Evolutionary conservation across 2,888 invertebrate species (phyloP).

Genomic region (Dorcus hopei): DNA sequence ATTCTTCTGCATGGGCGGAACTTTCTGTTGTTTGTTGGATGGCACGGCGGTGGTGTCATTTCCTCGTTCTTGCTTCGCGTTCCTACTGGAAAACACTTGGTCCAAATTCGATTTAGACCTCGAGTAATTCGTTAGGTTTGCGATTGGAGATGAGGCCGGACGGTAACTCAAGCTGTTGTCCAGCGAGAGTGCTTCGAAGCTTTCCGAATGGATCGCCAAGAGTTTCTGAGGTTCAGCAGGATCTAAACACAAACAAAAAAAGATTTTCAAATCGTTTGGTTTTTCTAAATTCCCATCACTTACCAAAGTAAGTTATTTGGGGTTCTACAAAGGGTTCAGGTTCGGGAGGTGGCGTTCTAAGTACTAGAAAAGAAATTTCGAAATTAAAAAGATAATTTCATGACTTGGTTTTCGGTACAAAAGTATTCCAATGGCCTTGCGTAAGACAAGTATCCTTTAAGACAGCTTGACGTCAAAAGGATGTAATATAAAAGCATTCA

Average conservation of each 20-base stretch:
- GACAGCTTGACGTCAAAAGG: not conserved
- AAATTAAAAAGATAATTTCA: no score
- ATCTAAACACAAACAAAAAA: slow-evolving; percentile 40
- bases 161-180: slow-evolving; percentile 44
- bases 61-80: slow-evolving; percentile 39
- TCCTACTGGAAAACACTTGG: slow-evolving; percentile 40
- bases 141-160: slow-evolving; percentile 30
- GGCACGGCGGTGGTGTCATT: slow-evolving; percentile 27
- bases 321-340: slow-evolving; percentile 55
- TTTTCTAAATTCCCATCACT: no score
- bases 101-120: slow-evolving; percentile 49
- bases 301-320: not conserved
- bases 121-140: slow-evolving; percentile 39
- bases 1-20: slow-evolving; percentile 29
- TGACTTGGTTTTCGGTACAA: not conserved
- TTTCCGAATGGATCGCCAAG: slow-evolving; percentile 31
- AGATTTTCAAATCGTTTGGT: no score
- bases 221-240: slow-evolving; percentile 54
- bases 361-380: slow-evolving; percentile 52
- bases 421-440: no score
- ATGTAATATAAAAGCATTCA: no score
- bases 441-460: not conserved
- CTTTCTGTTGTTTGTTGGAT: slow-evolving; percentile 33
- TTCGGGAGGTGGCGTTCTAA: slow-evolving; percentile 59
- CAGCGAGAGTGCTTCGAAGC: slow-evolving; percentile 44